These are phyloP conservation scores for Phylloscopus whistleri DNA, from an alignment of 2,113 vertebrate genomes.

Conservation along the genomic window DNA sequence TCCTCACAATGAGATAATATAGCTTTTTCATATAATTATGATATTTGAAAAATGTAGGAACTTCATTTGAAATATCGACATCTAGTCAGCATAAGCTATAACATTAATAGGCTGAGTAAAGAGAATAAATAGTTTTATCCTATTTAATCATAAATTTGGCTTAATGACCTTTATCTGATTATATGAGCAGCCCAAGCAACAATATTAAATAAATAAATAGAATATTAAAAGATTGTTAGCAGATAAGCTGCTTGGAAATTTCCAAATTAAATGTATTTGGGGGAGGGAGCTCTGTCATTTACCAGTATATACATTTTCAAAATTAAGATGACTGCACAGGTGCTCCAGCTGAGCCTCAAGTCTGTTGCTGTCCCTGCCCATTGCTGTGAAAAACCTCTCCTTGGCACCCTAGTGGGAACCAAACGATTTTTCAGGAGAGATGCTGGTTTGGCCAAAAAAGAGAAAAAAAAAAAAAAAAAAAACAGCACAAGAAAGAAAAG, in stretches of 20 bases:
- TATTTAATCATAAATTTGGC: conserved; percentile 81
- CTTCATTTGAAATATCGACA: conserved; percentile 71
- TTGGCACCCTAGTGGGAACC: not conserved
- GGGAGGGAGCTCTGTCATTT: conserved; percentile 45
- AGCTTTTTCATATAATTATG: conserved; percentile 72
- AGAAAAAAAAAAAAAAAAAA: not conserved
- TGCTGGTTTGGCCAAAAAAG: not conserved
- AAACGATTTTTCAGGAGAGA: not conserved
- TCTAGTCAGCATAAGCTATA: conserved; percentile 69
- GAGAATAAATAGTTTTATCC: conserved; percentile 75
- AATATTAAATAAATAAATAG: conserved; percentile 80
- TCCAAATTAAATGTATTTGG: conserved; percentile 69
- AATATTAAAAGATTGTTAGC: conserved; percentile 77
- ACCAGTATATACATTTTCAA: conserved; percentile 71
- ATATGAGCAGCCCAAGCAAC: conserved; percentile 70
- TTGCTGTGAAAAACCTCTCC: not conserved
- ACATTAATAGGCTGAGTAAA: conserved; percentile 75
- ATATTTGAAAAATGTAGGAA: conserved; percentile 63
- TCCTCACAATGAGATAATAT: conserved; percentile 74
- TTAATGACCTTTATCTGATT: conserved; percentile 83
- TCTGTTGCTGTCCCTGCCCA: not conserved
- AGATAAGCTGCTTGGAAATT: conserved; percentile 77
- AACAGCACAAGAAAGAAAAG: not conserved
- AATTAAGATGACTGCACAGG: conserved; percentile 57
- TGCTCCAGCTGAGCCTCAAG: conserved; percentile 39